Base-by-base conservation (phyloP, 2,888 invertebrate species). In the Amorpha juglandis region DNA sequence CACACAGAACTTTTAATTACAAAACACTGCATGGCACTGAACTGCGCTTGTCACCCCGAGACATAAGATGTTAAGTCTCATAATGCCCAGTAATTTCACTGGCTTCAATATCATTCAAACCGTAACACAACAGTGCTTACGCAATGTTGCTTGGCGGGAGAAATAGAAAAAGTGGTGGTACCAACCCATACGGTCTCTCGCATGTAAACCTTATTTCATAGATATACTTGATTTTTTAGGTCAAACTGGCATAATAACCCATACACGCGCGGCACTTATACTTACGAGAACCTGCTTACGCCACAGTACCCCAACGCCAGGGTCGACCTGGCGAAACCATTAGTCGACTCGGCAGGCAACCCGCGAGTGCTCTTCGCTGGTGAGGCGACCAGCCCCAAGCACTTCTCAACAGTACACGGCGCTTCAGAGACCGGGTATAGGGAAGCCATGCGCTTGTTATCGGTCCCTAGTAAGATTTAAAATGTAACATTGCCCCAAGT, bases 401-500 rank as follows among this genome's bases (percentile, higher is more conserved):
- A 94, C 76, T 96, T 94, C 81, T 95, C 96, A 0, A 96, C 96
- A 0, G 96, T 96, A 0, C 96, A 97, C 75, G 97, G 97, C 0
- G 97, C 96, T 0, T 86, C 95, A 0, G 96, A 96, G 71, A 92
- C 94, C 0, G 96, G 96, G 0, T 92, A 92, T 75, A 91, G 96
- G 47, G 96, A 96, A 78, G 96, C 96, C 0, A 74, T 66, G 70
- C 72, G 86, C 11, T 51, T 88, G 0, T 66, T 88, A 48, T 68
- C 76, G 0, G 35, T 19, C 7, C 1, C 55, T 1, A 80, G 79
- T 68, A 82, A 80, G 69, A 63, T 79, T 6, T 74, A 72, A 73
- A 50, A 27, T 33, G 2, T 16, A 11, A 42, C 11, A 11, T 62
- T 62, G 16, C n/a, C 16, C 16, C 7, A 16, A 8, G 14, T 50